phyloP scores from a whole-genome alignment of 2,113 vertebrate genomes.

The Ibidorhyncha struthersii region DNA sequence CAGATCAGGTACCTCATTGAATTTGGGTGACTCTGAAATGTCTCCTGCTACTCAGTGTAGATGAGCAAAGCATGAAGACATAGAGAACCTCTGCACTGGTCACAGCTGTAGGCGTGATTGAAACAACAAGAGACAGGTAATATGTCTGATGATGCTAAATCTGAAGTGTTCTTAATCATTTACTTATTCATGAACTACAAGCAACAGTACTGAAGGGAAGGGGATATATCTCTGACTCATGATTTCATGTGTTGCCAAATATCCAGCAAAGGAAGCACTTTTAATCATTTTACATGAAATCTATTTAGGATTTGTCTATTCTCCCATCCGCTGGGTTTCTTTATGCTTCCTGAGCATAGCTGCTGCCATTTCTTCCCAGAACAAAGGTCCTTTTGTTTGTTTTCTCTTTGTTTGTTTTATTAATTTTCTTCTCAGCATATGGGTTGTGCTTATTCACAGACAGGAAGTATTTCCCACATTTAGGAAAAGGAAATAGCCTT shows the following conservation, averaged over 20 bases:
- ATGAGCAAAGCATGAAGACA: not conserved
- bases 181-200: constrained; percentile 41
- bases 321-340: constrained; percentile 15
- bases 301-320: constrained; percentile 40
- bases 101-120: not conserved
- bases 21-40: not conserved
- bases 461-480: constrained; percentile 62
- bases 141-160: not conserved
- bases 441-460: constrained; percentile 1
- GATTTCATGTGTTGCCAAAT: constrained; percentile 22
- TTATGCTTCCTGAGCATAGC: constrained; percentile 14
- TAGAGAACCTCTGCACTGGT: not conserved
- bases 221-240: constrained; percentile 26
- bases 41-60: not conserved
- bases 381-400: constrained; percentile 47
- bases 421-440: constrained; percentile 28
- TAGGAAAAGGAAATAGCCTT: constrained; percentile 62
- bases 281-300: constrained; percentile 41
- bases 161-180: constrained; percentile 32
- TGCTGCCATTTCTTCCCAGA: constrained; percentile 15
- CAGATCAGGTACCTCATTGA: not conserved
- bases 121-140: not conserved
- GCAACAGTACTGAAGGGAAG: not conserved
- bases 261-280: constrained; percentile 35
- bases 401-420: constrained; percentile 37